Evolutionary conservation across 1,140 invertebrate genomes (phyloP).

Genomic region (Drosophila repleta): DNA sequence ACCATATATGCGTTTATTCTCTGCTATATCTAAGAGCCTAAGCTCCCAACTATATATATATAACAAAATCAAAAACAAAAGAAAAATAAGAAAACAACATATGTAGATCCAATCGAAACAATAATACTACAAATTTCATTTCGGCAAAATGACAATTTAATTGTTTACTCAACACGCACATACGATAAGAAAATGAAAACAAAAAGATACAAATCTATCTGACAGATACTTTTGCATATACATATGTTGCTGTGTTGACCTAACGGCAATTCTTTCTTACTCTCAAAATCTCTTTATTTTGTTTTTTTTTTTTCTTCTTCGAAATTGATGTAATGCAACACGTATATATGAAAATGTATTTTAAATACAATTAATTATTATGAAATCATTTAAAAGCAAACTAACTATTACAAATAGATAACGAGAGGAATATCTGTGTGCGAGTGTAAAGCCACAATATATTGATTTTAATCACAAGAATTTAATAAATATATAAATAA

Average conservation of each 20-base stretch:
- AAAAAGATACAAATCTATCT: conserved; percentile 18
- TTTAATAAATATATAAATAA: conserved; percentile 72
- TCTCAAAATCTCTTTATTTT: conserved; percentile 8
- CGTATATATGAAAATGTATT: conserved; percentile 71
- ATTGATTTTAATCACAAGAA: conserved; percentile 81
- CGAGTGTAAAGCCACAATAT: conserved; percentile 42
- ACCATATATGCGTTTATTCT: conserved; percentile 6
- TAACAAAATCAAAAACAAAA: conserved; percentile 4
- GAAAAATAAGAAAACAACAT: neutral
- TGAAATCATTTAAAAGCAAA: conserved; percentile 74
- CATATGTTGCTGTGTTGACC: conserved; percentile 15
- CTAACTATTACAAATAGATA: conserved; percentile 79
- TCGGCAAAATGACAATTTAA: conserved; percentile 54
- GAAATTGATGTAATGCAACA: conserved; percentile 32
- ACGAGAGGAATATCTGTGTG: conserved; percentile 34
- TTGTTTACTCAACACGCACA: conserved; percentile 51
- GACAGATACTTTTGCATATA: conserved; percentile 20
- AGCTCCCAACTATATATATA: conserved; percentile 41
- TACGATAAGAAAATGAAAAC: conserved; percentile 18
- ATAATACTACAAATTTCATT: conserved; percentile 32
- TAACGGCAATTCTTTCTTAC: conserved; percentile 6
- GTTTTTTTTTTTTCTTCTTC: conserved; percentile 8
- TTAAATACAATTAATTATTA: conserved; percentile 71
- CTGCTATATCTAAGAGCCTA: conserved; percentile 15
- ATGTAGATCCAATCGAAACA: conserved; percentile 44